phyloP scores from a whole-genome alignment of 2,888 invertebrate species.

The Papilio demoleus region DNA sequence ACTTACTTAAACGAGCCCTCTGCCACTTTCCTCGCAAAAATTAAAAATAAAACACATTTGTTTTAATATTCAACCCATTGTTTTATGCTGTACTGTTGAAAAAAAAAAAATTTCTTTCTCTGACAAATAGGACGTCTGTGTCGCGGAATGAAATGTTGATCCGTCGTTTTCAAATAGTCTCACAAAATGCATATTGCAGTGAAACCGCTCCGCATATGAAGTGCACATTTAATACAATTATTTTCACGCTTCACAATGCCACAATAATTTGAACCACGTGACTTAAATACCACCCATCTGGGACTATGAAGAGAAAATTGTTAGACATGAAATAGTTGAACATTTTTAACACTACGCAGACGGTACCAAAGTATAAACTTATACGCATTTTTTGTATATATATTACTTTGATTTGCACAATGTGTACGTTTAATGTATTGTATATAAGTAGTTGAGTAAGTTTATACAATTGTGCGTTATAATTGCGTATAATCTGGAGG shows the following conservation, averaged over 20 bases:
- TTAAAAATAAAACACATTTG: neutral
- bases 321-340: neutral
- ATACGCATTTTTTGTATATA: no score
- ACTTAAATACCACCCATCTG: constrained; percentile 5
- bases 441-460: no score
- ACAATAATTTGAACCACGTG: neutral
- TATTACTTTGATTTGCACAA: no score
- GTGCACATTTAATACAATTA: constrained; percentile 2
- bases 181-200: constrained; percentile 1
- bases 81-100: neutral
- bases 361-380: no score
- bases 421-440: no score
- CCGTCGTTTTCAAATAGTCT: neutral
- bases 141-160: neutral
- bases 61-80: neutral
- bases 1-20: no score
- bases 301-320: neutral
- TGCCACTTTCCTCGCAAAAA: no score
- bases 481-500: no score
- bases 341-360: no score
- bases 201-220: constrained; percentile 15
- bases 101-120: neutral
- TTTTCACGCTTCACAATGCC: constrained; percentile 1
- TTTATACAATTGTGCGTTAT: no score
- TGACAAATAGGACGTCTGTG: neutral